Conservation (phyloP, 37 sponge, comb jelly and placozoan species). For the Ianthella basta region DNA sequence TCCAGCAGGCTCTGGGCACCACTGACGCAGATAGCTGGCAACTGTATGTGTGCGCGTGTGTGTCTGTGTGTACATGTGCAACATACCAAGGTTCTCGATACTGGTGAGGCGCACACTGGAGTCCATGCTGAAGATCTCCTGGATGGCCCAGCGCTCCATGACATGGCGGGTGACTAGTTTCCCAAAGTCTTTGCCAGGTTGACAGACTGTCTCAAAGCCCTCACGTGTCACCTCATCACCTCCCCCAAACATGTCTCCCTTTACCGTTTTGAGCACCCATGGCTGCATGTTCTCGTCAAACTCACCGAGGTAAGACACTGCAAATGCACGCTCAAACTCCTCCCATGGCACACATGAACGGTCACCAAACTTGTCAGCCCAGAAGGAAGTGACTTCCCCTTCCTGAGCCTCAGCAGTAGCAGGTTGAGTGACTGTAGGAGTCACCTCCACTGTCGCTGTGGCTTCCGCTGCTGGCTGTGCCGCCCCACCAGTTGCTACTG, state of each 20-base stretch:
- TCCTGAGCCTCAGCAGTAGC: background rate
- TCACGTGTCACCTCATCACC: constrained; percentile 54
- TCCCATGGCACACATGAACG: constrained; percentile 66
- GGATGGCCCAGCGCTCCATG: constrained; percentile 84
- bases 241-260: constrained; percentile 71
- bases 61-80: background rate
- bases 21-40: no score
- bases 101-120: constrained; percentile 91
- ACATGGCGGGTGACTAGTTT: constrained; percentile 67
- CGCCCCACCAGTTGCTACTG: no score
- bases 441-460: no score
- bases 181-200: constrained; percentile 57
- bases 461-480: no score
- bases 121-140: constrained; percentile 93
- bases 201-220: constrained; percentile 48
- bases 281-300: constrained; percentile 70
- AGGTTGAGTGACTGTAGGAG: no score
- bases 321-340: constrained; percentile 66
- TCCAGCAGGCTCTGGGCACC: constrained; percentile 1
- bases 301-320: background rate
- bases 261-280: constrained; percentile 79
- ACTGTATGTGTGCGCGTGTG: background rate
- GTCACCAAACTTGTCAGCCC: constrained; percentile 76
- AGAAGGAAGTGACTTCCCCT: constrained; percentile 71
- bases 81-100: constrained; percentile 86